Percentiles rank a stretch among this genome's conserved stretches.
These are phyloP conservation scores for Sylvilagus bachmani DNA, from an alignment of 2,113 vertebrate species.

Conservation along the genomic window DNA sequence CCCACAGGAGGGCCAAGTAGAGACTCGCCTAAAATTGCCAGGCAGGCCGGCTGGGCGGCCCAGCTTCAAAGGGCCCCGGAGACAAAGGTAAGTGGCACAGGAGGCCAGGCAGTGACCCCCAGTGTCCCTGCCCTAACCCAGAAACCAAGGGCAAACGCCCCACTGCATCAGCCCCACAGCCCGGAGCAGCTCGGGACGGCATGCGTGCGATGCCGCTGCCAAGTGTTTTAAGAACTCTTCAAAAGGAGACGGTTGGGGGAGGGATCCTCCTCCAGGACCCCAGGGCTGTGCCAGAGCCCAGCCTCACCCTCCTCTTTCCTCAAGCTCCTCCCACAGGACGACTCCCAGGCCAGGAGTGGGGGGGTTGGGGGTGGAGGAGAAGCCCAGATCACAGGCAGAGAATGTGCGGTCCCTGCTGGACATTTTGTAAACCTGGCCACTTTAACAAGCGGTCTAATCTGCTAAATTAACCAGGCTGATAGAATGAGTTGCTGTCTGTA, in stretches of 20 bases:
- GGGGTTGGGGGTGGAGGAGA: neutral
- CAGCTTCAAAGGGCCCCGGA: conserved; percentile 50
- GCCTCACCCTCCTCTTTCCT: neutral
- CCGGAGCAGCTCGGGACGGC: too few species aligned
- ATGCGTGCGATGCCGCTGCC: too few species aligned
- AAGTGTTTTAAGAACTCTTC: conserved; percentile 4
- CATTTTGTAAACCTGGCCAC: conserved; percentile 45
- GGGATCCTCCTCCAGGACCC: neutral
- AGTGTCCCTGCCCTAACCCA: neutral
- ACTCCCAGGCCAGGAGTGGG: neutral
- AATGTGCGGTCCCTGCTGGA: neutral
- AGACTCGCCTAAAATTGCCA: conserved; percentile 63
- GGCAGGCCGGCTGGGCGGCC: neutral
- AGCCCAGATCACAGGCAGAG: neutral
- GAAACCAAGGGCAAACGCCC: neutral
- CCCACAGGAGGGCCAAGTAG: conserved; percentile 54
- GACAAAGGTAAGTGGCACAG: neutral
- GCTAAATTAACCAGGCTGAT: conserved; percentile 62
- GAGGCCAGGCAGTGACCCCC: neutral
- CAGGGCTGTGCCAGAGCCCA: neutral
- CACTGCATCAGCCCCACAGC: neutral
- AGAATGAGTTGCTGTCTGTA: conserved; percentile 17
- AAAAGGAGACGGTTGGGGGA: neutral
- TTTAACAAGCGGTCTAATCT: conserved; percentile 69
- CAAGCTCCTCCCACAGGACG: neutral